These are phyloP conservation scores for Odontomachus brunneus DNA, from an alignment of 1,140 invertebrate species.

Conservation along the genomic window DNA sequence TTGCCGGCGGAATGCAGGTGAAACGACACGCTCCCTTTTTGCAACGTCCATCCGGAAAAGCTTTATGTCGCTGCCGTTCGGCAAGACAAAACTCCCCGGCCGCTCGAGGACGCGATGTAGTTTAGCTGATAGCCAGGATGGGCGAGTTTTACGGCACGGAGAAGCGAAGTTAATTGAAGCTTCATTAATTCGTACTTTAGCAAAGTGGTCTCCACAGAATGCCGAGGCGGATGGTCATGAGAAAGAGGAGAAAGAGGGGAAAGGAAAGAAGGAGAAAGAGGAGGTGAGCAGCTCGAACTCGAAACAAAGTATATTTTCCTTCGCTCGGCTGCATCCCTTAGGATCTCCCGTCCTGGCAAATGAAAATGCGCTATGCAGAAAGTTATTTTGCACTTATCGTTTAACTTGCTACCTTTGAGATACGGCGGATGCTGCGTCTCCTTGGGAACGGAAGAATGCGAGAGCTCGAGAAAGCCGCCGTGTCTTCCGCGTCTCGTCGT, in stretches of 20 bases:
- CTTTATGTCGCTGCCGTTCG: neutral
- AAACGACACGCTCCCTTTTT: constrained; percentile 32
- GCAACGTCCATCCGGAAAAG: neutral
- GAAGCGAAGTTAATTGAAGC: constrained; percentile 56
- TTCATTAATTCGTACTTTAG: constrained; percentile 62
- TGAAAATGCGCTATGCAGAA: constrained; percentile 37
- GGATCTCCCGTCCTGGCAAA: constrained; percentile 41
- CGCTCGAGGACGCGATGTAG: constrained; percentile 1
- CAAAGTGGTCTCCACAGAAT: constrained; percentile 52
- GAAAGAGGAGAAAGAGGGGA: neutral
- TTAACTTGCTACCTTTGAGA: constrained; percentile 46
- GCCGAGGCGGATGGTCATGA: neutral
- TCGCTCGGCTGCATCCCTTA: constrained; percentile 13
- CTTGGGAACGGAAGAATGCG: constrained; percentile 15
- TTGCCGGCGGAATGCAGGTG: neutral
- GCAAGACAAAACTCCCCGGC: constrained; percentile 40
- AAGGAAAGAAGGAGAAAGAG: neutral
- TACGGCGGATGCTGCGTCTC: neutral
- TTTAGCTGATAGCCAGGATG: constrained; percentile 36
- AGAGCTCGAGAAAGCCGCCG: neutral
- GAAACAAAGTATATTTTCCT: constrained; percentile 57
- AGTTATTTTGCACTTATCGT: constrained; percentile 52
- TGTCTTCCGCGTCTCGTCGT: constrained; percentile 14
- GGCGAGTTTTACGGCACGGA: constrained; percentile 25
- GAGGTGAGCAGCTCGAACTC: constrained; percentile 10